Evolutionary conservation across 1,140 invertebrate genomes (phyloP).

Genomic region (Aphaenogaster floridana): DNA sequence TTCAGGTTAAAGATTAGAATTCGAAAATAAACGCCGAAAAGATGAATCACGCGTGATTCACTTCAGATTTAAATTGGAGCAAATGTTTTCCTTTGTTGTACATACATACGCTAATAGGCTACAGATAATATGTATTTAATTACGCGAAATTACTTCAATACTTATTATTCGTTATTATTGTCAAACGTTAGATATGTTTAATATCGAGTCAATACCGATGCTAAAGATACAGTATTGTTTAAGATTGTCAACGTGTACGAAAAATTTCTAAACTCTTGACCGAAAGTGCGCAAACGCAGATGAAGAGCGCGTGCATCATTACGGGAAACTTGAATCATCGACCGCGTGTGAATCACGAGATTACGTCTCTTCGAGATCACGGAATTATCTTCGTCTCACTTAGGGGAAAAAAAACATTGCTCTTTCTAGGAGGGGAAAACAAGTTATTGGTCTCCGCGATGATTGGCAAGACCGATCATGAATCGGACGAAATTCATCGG

Average conservation of each 20-base stretch:
- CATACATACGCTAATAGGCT: background rate
- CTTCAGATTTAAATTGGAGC: background rate
- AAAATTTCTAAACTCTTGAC: background rate
- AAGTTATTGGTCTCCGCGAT: background rate
- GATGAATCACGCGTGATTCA: background rate
- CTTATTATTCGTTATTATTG: background rate
- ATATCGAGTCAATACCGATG: background rate
- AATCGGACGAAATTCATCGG: background rate
- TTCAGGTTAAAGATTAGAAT: background rate
- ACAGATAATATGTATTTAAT: background rate
- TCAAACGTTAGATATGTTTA: background rate
- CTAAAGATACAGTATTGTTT: background rate
- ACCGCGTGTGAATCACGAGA: constrained; percentile 71
- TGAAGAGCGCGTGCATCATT: constrained; percentile 50
- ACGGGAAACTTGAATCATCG: constrained; percentile 76
- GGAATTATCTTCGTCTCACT: constrained; percentile 15
- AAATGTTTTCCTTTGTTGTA: background rate
- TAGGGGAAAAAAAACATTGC: background rate
- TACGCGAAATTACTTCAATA: background rate
- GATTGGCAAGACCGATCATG: background rate
- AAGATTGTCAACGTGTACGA: background rate
- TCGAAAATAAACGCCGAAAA: background rate
- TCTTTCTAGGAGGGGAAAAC: background rate
- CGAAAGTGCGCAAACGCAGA: constrained; percentile 47
- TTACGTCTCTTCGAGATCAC: constrained; percentile 40